phyloP scores from a whole-genome alignment of 2,113 vertebrate species.

The Pseudopipra pipra region DNA sequence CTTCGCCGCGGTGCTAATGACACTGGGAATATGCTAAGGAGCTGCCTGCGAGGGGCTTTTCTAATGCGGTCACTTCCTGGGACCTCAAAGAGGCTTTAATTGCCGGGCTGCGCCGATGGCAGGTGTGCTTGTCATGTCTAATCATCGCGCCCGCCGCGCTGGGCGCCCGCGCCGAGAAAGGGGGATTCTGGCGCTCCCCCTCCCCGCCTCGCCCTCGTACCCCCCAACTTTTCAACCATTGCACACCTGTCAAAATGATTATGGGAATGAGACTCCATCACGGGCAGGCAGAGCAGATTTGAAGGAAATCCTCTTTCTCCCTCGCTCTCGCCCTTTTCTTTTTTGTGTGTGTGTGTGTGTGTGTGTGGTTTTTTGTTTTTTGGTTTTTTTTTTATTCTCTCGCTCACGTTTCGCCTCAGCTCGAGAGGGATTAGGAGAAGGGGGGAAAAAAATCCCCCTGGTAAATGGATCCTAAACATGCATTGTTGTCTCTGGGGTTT shows the following conservation, averaged over 20 bases:
- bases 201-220: neutral
- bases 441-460: neutral
- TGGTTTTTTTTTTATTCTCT: neutral
- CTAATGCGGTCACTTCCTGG: conserved; percentile 66
- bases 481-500: neutral
- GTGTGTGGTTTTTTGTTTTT: neutral
- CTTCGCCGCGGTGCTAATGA: conserved; percentile 69
- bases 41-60: conserved; percentile 54
- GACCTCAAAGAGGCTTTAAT: conserved; percentile 73
- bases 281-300: conserved; percentile 79
- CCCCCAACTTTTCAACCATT: conserved; percentile 71
- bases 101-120: conserved; percentile 72
- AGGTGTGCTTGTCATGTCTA: conserved; percentile 87
- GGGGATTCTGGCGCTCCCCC: neutral
- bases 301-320: conserved; percentile 77
- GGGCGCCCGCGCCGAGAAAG: conserved; percentile 32
- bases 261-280: conserved; percentile 85
- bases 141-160: conserved; percentile 69
- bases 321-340: conserved; percentile 36
- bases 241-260: conserved; percentile 91
- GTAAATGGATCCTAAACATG: conserved; percentile 17
- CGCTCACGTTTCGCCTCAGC: neutral
- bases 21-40: conserved; percentile 70
- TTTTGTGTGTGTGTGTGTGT: neutral
- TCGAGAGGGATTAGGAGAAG: conserved; percentile 53